Conservation (phyloP, 2,113 vertebrate genomes). For the Holacanthus passer region DNA sequence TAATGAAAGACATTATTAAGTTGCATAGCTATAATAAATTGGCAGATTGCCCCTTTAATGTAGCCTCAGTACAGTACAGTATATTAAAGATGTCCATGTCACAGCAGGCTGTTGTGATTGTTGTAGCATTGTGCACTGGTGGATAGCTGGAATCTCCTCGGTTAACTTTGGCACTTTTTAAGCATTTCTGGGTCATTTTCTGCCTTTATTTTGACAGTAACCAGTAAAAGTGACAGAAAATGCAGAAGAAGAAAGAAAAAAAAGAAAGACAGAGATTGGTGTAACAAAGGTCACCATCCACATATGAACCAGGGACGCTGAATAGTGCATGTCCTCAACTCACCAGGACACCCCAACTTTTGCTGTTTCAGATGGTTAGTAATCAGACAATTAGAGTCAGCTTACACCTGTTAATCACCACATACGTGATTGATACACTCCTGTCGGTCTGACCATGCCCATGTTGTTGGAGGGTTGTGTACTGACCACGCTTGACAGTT, state of each 20-base stretch:
- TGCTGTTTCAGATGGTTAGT: neutral
- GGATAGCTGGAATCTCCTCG: neutral
- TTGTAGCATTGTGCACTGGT: neutral
- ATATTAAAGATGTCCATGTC: neutral
- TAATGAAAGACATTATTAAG: neutral
- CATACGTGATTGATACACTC: neutral
- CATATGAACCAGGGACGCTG: neutral
- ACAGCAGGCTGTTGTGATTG: neutral
- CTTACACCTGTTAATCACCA: slow-evolving; percentile 14
- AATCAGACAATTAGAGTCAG: neutral
- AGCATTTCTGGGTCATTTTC: neutral
- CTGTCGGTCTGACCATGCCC: neutral
- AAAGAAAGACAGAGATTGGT: neutral
- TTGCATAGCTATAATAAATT: slow-evolving; percentile 11
- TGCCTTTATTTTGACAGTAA: neutral
- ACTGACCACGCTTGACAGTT: slow-evolving; percentile 57
- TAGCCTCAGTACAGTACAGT: neutral
- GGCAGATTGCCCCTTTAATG: slow-evolving; percentile 7
- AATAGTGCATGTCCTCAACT: neutral
- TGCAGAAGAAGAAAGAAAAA: no score
- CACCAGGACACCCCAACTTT: neutral
- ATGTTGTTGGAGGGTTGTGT: slow-evolving; percentile 20
- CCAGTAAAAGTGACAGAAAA: neutral
- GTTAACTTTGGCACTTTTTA: neutral
- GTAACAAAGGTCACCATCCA: slow-evolving; percentile 11